Percentiles rank a stretch among this genome's conserved stretches.
Conservation (phyloP, 2,113 vertebrate genomes). For the Hemicordylus capensis region DNA sequence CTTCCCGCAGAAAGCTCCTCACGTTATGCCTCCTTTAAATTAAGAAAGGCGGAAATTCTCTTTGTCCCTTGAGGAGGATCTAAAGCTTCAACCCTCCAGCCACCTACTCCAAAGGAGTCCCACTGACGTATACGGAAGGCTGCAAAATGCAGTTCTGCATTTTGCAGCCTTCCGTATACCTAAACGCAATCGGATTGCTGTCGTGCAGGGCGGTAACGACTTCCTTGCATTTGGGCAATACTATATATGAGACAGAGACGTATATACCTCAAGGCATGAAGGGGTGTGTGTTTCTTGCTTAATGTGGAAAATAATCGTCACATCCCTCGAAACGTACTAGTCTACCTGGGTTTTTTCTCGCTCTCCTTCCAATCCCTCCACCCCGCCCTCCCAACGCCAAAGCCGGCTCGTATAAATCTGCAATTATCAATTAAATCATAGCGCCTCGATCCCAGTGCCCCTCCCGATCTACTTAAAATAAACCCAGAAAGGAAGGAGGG, state of each 20-base stretch:
- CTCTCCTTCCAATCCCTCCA: not conserved
- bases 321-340: not conserved
- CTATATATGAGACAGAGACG: not conserved
- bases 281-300: not conserved
- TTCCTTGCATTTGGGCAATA: not conserved
- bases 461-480: not conserved
- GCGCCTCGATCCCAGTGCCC: not conserved
- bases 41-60: not conserved
- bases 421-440: slow-evolving; percentile 30
- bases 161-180: not conserved
- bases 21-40: not conserved
- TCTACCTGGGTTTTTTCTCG: not conserved
- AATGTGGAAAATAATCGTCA: rapidly evolving
- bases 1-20: not conserved
- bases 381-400: slow-evolving; percentile 21
- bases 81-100: not conserved
- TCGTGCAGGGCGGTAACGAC: not conserved
- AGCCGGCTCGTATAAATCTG: slow-evolving; percentile 9
- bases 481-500: slow-evolving; percentile 5
- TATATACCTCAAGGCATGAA: not conserved
- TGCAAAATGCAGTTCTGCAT: not conserved
- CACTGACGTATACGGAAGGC: too few species aligned
- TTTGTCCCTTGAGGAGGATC: not conserved
- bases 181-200: not conserved
- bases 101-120: not conserved